Base-by-base conservation (phyloP, 2,113 vertebrate genomes). In the Microcebus griseorufus region DNA sequence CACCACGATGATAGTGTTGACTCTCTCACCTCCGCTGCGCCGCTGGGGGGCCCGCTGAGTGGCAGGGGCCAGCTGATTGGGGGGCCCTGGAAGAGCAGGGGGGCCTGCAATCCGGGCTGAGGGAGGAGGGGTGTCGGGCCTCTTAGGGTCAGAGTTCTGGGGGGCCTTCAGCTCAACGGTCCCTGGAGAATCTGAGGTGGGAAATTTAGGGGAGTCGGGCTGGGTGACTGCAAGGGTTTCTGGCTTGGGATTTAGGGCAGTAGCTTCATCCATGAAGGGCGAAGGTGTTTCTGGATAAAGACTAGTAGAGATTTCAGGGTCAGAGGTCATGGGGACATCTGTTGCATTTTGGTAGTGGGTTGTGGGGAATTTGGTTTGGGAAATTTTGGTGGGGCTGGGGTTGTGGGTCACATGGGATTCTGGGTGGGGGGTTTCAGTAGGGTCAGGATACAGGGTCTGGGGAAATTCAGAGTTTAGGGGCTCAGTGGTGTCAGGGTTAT, bases 1-100 rank as follows among this genome's bases (percentile, higher is more conserved):
- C 96, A 98, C 95, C 70, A 98, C 87, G 75, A 98, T 97, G 97
- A 98, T 97, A 3, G 97, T 94, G 55, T 97, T 96, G 69, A 98
- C 96, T 22, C 89, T 87, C 34, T 98, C 97, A 25, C 92, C 87
- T 29, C 65, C 45, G 76, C 75, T 65, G 92, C 78, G 96, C 85
- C 83, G n/a, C 76, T 93, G 93, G 1, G 97, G 93, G 17, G 27
- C 85, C 18, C 75, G 51, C 1, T 34, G 93, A 64, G 86, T 78
- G n/a, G 64, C 93, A 7, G 89, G 92, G 27, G 32, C 87, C 1
- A 18, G 64, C 32, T 94, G 75, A 78, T 1, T 93, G 29, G 88
- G 64, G 45, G 80, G 13, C 23, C 65, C 91, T 60, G 82, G 78
- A 65, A 93, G 42, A 72, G 62, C 76, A 53, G 64, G 93, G 51